phyloP scores from a whole-genome alignment of 1,140 invertebrate species.

The Drosophila watanabei region DNA sequence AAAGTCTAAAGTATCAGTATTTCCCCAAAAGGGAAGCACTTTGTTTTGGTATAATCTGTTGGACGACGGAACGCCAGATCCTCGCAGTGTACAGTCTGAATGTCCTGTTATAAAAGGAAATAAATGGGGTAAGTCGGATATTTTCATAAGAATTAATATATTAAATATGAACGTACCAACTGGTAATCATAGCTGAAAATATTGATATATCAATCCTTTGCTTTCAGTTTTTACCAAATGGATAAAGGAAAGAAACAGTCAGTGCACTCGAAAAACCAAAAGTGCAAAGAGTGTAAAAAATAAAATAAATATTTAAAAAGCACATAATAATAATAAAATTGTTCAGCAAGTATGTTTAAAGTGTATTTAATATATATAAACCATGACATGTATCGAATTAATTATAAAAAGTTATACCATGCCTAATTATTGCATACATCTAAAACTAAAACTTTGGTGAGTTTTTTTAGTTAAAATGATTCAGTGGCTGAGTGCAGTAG shows the following conservation, averaged over 20 bases:
- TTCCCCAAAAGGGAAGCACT: conserved; percentile 95
- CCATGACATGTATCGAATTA: neutral
- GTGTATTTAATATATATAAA: neutral
- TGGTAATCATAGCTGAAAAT: too few relatives aligned
- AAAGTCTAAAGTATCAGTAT: conserved; percentile 91
- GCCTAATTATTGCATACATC: neutral
- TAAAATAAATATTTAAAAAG: neutral
- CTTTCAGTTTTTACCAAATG: conserved; percentile 46
- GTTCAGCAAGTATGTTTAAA: neutral
- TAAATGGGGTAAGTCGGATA: conserved; percentile 92
- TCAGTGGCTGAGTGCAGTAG: neutral
- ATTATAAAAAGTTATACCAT: neutral
- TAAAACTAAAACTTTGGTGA: neutral
- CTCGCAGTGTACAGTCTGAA: conserved; percentile 95
- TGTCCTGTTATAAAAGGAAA: conserved; percentile 97
- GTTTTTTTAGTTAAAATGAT: conserved; percentile 9
- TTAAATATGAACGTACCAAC: too few relatives aligned
- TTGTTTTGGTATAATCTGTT: conserved; percentile 98
- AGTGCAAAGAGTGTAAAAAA: neutral
- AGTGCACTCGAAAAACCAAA: neutral
- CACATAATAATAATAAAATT: neutral
- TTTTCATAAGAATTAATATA: too few relatives aligned
- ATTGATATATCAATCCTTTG: neutral
- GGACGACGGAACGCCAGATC: conserved; percentile 95
- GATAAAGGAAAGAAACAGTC: conserved; percentile 3